Percentiles rank a stretch among this genome's conserved stretches.
phyloP scores from a whole-genome alignment of 2,797 vertebrate genomes.

The Tapirus indicus region DNA sequence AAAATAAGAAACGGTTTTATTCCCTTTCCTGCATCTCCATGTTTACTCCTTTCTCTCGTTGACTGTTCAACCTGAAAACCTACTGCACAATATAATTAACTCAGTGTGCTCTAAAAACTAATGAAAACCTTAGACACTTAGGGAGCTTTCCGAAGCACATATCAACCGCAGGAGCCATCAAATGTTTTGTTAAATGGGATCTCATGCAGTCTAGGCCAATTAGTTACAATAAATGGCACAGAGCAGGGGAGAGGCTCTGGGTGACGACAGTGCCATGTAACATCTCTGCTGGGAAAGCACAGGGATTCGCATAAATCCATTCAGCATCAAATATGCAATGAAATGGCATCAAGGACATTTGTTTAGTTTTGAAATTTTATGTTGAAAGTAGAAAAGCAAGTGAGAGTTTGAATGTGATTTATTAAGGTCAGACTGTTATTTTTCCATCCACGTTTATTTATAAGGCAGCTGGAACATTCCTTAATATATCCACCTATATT shows the following conservation, averaged over 20 bases:
- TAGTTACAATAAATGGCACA: conserved; percentile 63
- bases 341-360: not conserved
- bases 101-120: conserved; percentile 63
- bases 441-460: not conserved
- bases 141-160: conserved; percentile 25
- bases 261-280: not conserved
- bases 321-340: not conserved
- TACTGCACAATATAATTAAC: conserved; percentile 61
- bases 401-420: not conserved
- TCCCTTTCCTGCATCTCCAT: not conserved
- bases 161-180: conserved; percentile 52
- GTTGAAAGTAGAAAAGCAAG: conserved; percentile 6
- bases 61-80: conserved; percentile 68
- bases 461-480: not conserved
- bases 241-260: not conserved
- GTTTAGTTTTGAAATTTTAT: not conserved
- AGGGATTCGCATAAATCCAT: not conserved
- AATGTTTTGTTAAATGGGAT: conserved; percentile 68
- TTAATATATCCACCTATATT: not conserved
- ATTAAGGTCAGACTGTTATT: not conserved
- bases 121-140: conserved; percentile 59
- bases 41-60: conserved; percentile 39
- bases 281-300: not conserved
- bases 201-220: conserved; percentile 60
- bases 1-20: conserved; percentile 28